Evolutionary conservation across 2,888 invertebrate genomes (phyloP).

Genomic region (Noctua janthe): DNA sequence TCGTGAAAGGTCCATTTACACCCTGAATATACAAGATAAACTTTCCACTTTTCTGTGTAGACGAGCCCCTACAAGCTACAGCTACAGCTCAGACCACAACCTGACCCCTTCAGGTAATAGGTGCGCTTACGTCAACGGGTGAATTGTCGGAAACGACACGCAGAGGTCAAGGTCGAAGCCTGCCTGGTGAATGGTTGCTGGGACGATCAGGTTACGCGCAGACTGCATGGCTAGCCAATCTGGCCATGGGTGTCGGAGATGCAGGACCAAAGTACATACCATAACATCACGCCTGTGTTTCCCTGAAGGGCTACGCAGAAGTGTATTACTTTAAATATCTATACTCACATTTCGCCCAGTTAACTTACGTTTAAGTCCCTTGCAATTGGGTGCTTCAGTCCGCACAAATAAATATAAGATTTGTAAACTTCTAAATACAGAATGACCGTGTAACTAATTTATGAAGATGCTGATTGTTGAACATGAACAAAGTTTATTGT

Average conservation of each 20-base stretch:
- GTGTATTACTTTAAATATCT: background rate
- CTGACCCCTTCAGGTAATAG: slow-evolving; percentile 8
- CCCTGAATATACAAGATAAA: background rate
- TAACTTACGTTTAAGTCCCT: background rate
- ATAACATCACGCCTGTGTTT: background rate
- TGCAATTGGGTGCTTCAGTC: background rate
- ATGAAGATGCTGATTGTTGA: background rate
- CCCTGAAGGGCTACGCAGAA: background rate
- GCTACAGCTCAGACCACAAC: background rate
- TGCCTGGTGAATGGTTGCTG: slow-evolving; percentile 7
- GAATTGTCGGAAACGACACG: slow-evolving; percentile 30
- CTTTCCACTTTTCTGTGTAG: background rate
- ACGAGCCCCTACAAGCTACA: background rate
- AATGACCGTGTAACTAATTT: background rate
- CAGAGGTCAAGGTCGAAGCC: slow-evolving; percentile 12
- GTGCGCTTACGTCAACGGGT: background rate
- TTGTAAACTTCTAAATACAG: background rate
- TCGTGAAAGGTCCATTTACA: no score
- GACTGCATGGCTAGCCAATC: slow-evolving; percentile 35
- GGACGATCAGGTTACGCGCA: slow-evolving; percentile 22
- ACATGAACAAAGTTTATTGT: background rate
- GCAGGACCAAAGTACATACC: background rate
- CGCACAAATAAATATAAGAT: background rate
- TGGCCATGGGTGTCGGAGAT: slow-evolving; percentile 22
- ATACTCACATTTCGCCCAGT: background rate